These are phyloP conservation scores for Monopis laevigella DNA, from an alignment of 2,888 invertebrate genomes.

Conservation along the genomic window DNA sequence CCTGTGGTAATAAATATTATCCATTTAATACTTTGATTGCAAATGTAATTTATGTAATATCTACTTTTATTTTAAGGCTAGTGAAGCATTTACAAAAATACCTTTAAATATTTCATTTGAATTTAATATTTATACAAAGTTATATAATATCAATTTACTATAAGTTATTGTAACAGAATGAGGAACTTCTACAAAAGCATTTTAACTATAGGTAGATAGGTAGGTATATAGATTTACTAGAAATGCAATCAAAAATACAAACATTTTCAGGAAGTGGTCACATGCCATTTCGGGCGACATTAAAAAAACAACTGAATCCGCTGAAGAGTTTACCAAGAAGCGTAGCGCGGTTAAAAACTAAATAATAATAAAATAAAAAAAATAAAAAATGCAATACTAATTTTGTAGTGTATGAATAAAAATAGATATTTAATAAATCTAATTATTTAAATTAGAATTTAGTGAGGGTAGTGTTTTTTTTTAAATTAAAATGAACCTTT, in stretches of 20 bases:
- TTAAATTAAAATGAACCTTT: too few species aligned
- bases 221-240: conserved; percentile 2
- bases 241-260: conserved; percentile 3
- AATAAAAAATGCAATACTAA: not conserved
- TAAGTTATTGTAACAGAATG: not conserved
- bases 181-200: not conserved
- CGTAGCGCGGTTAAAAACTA: conserved; percentile 22
- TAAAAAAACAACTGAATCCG: conserved; percentile 35
- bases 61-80: too few species aligned
- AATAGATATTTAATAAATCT: not conserved
- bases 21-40: too few species aligned
- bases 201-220: not conserved
- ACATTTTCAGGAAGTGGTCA: not conserved
- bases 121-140: too few species aligned
- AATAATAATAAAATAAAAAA: conserved; percentile 6
- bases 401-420: not conserved
- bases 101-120: too few species aligned
- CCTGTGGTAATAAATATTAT: conserved; percentile 67
- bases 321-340: conserved; percentile 67
- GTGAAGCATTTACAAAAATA: too few species aligned
- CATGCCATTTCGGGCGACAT: conserved; percentile 2
- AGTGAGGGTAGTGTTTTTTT: too few species aligned
- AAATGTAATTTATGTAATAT: too few species aligned
- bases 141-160: too few species aligned
- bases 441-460: not conserved